Evolutionary conservation across 1,140 invertebrate species (phyloP), one percentile per base, ranked within the genome.

Genomic region (Papilio glaucus): DNA sequence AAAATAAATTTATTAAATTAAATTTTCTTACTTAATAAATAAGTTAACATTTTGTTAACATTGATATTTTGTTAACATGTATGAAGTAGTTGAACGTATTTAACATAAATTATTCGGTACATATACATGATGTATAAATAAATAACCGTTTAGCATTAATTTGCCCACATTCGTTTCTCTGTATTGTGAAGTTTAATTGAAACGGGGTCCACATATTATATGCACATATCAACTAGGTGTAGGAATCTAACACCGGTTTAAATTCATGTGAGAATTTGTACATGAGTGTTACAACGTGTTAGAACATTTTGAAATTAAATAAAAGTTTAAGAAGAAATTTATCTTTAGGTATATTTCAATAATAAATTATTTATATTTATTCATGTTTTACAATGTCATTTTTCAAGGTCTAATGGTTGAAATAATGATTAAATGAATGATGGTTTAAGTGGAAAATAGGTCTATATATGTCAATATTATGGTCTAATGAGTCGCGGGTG

Each of bases 161-260:
- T 69, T 26, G 42, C n/a, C 9, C 42, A 49, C 26, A 49, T 53
- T 65, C 29, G 33, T 65, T 65, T 69, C 67, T 69, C 8, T 69
- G 67, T 69, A 69, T 29, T 53, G 67, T 53, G 41, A 12, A 41
- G 33, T 41, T 65, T 29, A 49, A 18, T 69, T 69, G 49, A 69
- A 69, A 69, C 42, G 53, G 33, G 26, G 26, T 49, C 42, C 13
- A 18, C 26, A 69, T 13, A 69, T 45, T 18, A n/a, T 69, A 49
- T 53, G 37, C 42, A 53, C 41, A 39, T 63, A 63, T 63, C 62
- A 69, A 53, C 67, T 26, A 49, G 67, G 67, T 69, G 67, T 69
- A 69, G 53, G n/a, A 69, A 29, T 4, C 42, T n/a, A 39, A 68
- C 38, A 21, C 24, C 39, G 21, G 15, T 37, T 63, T 63, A 39